Conservation (phyloP, 2,113 vertebrate genomes). For the Lophura nycthemera region DNA sequence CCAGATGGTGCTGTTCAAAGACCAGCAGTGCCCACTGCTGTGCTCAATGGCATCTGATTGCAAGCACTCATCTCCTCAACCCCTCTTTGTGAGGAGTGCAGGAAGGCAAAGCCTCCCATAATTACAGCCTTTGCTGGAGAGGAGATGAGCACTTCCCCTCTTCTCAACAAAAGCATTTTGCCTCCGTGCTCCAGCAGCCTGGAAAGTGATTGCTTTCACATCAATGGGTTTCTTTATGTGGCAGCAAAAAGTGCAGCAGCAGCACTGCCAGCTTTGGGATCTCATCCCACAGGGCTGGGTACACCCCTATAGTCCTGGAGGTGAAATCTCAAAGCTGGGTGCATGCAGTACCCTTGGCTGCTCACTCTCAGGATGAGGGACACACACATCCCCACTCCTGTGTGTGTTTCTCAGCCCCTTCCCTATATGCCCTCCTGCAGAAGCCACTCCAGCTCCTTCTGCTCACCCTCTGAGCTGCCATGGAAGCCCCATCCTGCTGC, state of each 20-base stretch:
- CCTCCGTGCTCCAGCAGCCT: rapidly evolving
- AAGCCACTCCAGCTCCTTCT: neutral
- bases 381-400: rapidly evolving
- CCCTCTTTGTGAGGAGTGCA: neutral
- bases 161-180: rapidly evolving
- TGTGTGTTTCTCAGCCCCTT: neutral
- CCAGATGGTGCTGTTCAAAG: neutral
- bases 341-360: neutral
- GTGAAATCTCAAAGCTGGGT: neutral
- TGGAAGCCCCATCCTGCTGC: neutral
- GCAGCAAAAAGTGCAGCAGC: neutral
- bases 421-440: neutral
- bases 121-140: neutral
- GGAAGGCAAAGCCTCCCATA: neutral
- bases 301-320: rapidly evolving
- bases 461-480: neutral
- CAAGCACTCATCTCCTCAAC: neutral
- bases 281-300: neutral
- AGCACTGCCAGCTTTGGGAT: neutral
- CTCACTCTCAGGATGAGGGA: neutral
- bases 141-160: neutral
- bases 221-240: rapidly evolving
- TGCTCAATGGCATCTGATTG: neutral
- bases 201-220: neutral
- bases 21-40: no score